Base-by-base conservation (phyloP, 2,113 vertebrate genomes). In the Laticauda colubrina region DNA sequence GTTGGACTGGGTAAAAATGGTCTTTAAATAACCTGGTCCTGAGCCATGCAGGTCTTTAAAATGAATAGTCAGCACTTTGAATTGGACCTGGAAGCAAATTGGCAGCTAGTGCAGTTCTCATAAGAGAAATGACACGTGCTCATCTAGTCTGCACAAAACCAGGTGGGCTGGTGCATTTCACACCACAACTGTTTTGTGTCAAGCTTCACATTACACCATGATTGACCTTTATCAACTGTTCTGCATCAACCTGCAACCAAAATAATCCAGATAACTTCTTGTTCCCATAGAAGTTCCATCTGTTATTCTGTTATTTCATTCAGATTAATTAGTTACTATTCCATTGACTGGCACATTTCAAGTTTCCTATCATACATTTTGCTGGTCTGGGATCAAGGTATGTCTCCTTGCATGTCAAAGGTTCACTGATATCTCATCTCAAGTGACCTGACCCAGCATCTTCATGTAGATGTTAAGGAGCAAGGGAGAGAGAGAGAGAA, bases 191-290 rank as follows among this genome's bases (percentile, higher is more conserved):
- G 10, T 64, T 64, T 64, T 64, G 59, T 64, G 59, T 29, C 24
- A 29, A 64, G 26, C 59, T 4, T 10, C 59, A 95, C 94, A 95
- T 96, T 95, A 94, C 18, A 87, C 24, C 24, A 54, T 4, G 10
- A 43, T 3, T 56, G 14, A 8, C 29, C 20, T 91, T 45, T 9
- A 7, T 91, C 24, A 23, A 59, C 18, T 59, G 3, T 59, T 86
- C 48, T n/a, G 15, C 57, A 20, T 24, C 54, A 11, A 12, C 24
- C 34, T 85, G 54, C 45, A 4, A 26, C 85, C 54, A 45, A 86
- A 10, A 24, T 4, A 48, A 43, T 15, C 81, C 54, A 21, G 10
- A n/a, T 20, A 45, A 55, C 45, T 4, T 91, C 5, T 91, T 34
- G 29, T 24, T 26, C n/a, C 23, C 69, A 85, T 21, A n/a, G 20